These are phyloP conservation scores for Entomobrya multifasciata DNA, from an alignment of 2,888 invertebrate genomes.

Conservation along the genomic window DNA sequence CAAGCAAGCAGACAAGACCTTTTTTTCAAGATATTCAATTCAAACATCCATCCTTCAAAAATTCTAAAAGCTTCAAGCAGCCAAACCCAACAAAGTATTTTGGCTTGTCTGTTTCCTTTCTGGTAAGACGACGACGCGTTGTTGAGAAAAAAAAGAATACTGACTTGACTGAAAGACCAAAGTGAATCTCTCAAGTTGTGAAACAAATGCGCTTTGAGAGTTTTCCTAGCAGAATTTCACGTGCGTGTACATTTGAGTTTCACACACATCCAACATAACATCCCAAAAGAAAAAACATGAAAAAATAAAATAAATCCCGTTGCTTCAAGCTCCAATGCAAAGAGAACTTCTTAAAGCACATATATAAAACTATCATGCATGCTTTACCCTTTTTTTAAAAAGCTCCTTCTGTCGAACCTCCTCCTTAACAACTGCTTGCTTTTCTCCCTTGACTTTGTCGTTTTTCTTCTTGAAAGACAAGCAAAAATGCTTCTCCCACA, in stretches of 20 bases:
- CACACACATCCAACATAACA: conserved; percentile 41
- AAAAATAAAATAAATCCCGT: conserved; percentile 64
- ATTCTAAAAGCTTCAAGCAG: conserved; percentile 54
- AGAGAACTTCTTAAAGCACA: background rate
- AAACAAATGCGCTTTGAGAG: conserved; percentile 35
- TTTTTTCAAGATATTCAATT: conserved; percentile 63
- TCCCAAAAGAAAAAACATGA: conserved; percentile 37
- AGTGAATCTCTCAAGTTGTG: conserved; percentile 13
- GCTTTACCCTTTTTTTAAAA: conserved; percentile 38
- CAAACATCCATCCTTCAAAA: conserved; percentile 73
- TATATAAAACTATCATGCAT: conserved; percentile 9
- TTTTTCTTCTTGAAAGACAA: conserved; percentile 62
- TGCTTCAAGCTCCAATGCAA: conserved; percentile 61
- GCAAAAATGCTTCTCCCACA: conserved; percentile 27
- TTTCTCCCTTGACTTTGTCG: conserved; percentile 67
- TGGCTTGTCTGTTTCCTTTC: conserved; percentile 52
- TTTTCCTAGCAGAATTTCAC: background rate
- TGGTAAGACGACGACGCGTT: conserved; percentile 13
- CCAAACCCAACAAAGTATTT: conserved; percentile 54
- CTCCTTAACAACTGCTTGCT: conserved; percentile 65
- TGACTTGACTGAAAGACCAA: background rate
- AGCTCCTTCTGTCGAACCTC: conserved; percentile 56
- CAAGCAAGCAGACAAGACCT: conserved; percentile 53
- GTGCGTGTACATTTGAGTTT: conserved; percentile 34
- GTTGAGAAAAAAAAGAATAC: background rate